Evolutionary conservation across 1,140 invertebrate genomes (phyloP).

Genomic region (Heliconius congener): DNA sequence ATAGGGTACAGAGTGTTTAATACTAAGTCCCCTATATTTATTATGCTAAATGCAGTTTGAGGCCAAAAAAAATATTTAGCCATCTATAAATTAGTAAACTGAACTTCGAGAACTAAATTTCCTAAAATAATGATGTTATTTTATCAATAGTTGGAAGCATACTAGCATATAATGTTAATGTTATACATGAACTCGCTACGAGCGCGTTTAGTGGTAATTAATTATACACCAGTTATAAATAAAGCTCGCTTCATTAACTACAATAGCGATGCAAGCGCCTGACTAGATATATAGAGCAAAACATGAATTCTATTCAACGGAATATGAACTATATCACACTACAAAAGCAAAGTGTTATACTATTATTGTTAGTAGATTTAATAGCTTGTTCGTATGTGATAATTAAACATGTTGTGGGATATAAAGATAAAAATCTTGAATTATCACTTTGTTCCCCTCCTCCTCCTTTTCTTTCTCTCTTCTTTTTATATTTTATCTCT

Average conservation of each 20-base stretch:
- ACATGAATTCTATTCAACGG: slow-evolving; percentile 10
- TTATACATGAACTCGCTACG: neutral
- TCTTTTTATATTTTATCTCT: too few species aligned
- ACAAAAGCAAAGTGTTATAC: neutral
- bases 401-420: neutral
- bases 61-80: neutral
- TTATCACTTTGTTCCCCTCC: too few species aligned
- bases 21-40: too few species aligned
- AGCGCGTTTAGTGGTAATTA: slow-evolving; percentile 8
- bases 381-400: too few species aligned
- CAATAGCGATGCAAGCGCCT: slow-evolving; percentile 11
- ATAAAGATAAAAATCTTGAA: neutral
- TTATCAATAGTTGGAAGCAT: neutral
- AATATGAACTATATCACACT: neutral
- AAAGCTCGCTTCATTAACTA: slow-evolving; percentile 13
- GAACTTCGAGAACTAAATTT: neutral
- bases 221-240: slow-evolving; percentile 14
- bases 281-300: slow-evolving; percentile 12
- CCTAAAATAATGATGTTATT: neutral
- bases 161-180: neutral
- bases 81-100: neutral
- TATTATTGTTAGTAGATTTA: neutral
- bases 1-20: too few species aligned
- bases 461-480: too few species aligned
- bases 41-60: too few species aligned